Conservation (phyloP, 2,888 invertebrate species). For the Habroteleia sp. region DNA sequence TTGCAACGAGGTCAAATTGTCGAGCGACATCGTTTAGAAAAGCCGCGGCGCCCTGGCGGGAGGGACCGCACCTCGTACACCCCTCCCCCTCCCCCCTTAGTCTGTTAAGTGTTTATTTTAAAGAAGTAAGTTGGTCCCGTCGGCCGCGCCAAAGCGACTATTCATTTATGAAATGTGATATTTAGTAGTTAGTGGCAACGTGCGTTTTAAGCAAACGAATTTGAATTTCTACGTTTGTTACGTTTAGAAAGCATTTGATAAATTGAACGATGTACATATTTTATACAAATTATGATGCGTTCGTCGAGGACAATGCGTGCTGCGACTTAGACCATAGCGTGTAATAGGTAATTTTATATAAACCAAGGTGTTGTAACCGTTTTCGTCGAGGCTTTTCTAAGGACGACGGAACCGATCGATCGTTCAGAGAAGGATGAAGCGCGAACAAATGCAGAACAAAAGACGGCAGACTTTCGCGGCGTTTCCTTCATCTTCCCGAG, state of each 20-base stretch:
- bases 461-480: constrained; percentile 4
- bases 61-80: constrained; percentile 22
- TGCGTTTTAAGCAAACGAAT: constrained; percentile 58
- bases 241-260: constrained; percentile 64
- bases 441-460: constrained; percentile 55
- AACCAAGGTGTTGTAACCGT: constrained; percentile 35
- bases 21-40: constrained; percentile 46
- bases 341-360: constrained; percentile 63
- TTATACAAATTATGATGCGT: constrained; percentile 64
- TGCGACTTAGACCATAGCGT: constrained; percentile 56
- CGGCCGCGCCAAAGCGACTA: constrained; percentile 43
- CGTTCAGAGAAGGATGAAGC: constrained; percentile 41
- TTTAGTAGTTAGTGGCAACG: constrained; percentile 62
- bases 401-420: constrained; percentile 8
- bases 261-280: constrained; percentile 63
- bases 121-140: too few species aligned
- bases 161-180: constrained; percentile 65
- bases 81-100: too few species aligned
- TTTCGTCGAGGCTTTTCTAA: constrained; percentile 5
- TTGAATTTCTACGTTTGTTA: constrained; percentile 65
- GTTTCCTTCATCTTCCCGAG: constrained; percentile 26
- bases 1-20: constrained; percentile 61
- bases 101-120: too few species aligned
- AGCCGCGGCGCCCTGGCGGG: constrained; percentile 48
- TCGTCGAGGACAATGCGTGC: constrained; percentile 60